A percentile compares a stretch with the other conserved stretches of the same genome.
phyloP scores from a whole-genome alignment of 2,888 invertebrate genomes.

The Theretra japonica region DNA sequence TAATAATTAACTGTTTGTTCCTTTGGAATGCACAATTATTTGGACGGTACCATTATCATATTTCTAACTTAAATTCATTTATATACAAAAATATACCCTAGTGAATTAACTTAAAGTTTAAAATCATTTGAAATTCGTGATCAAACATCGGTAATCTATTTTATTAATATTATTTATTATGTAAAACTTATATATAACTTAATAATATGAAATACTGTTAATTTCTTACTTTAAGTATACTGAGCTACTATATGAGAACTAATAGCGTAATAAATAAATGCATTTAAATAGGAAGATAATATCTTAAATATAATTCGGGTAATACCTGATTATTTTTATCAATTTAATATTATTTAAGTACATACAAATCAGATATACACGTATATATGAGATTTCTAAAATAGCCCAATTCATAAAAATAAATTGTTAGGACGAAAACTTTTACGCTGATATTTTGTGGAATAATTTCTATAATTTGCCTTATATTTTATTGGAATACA shows the following conservation, averaged over 20 bases:
- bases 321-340: background rate
- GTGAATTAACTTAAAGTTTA: background rate
- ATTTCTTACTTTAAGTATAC: background rate
- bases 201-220: conserved; percentile 15
- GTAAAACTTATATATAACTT: conserved; percentile 11
- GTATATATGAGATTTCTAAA: too few species aligned
- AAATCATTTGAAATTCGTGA: background rate
- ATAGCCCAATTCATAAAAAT: too few species aligned
- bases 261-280: conserved; percentile 30
- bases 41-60: conserved; percentile 71
- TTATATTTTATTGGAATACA: too few species aligned
- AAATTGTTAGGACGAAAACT: too few species aligned
- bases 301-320: conserved; percentile 24
- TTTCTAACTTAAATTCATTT: conserved; percentile 22
- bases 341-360: too few species aligned
- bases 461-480: too few species aligned
- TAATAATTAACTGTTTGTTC: conserved; percentile 56
- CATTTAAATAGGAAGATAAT: conserved; percentile 24
- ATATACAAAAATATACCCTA: conserved; percentile 5
- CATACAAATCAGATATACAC: too few species aligned
- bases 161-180: background rate
- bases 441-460: too few species aligned
- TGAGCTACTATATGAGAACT: background rate
- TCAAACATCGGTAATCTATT: background rate
- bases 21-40: conserved; percentile 78